Percentiles rank a stretch among this genome's conserved stretches.
phyloP scores from a whole-genome alignment of 2,888 invertebrate species.

The Limnephilus lunatus region DNA sequence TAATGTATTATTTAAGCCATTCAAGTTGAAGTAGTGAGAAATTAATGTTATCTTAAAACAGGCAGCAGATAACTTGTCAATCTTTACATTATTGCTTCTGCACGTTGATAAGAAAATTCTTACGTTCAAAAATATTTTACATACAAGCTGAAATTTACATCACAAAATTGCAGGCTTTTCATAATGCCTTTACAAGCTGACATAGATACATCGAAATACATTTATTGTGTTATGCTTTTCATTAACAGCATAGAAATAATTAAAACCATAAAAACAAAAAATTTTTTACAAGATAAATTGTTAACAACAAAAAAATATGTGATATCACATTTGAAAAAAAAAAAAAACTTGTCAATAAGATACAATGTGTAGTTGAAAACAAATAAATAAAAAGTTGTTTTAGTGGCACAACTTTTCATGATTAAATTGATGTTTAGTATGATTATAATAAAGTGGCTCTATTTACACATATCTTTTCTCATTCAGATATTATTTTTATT shows the following conservation, averaged over 20 bases:
- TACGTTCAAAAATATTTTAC: neutral
- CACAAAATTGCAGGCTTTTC: neutral
- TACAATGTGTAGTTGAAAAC: neutral
- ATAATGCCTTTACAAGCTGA: neutral
- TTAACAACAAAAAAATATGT: neutral
- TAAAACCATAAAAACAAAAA: neutral
- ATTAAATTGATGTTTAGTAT: neutral
- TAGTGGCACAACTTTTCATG: neutral
- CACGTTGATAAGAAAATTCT: neutral
- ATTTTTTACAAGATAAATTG: neutral
- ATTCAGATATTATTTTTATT: neutral
- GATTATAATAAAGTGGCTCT: neutral
- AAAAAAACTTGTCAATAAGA: neutral
- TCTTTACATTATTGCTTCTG: neutral
- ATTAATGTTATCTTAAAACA: constrained; percentile 18
- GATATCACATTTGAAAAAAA: neutral
- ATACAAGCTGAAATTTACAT: neutral
- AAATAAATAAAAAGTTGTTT: neutral
- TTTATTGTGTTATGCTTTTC: neutral
- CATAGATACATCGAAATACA: neutral
- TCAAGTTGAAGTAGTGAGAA: constrained; percentile 46
- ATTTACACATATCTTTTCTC: neutral
- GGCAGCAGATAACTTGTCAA: neutral
- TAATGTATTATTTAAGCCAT: constrained; percentile 44
- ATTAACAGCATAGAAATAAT: neutral